Base-by-base conservation (phyloP, 2,113 vertebrate species). In the Callocephalon fimbriatum region DNA sequence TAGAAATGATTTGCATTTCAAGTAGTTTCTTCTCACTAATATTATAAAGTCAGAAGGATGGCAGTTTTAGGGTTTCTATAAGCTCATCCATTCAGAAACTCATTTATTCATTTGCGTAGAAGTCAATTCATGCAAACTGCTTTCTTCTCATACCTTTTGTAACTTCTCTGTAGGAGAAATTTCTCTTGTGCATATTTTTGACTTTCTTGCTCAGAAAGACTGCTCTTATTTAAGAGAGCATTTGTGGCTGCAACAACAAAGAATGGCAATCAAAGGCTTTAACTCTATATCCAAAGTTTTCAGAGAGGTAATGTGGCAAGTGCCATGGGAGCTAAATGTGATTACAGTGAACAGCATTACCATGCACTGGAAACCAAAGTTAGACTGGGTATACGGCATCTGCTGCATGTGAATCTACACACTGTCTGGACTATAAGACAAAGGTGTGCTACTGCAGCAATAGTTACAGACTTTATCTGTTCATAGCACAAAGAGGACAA, bases 101-200 rank as follows among this genome's bases (percentile, higher is more conserved):
- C 72, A 40, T 89, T 78, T 54, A 66, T 92, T 77, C 68, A 72
- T 67, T 90, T 86, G 40, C 65, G 37, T 59, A 48, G 56, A 93
- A 82, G 29, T 31, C 51, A 66, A 37, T 63, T 82, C 47, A 44
- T 23, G 53, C n/a, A 54, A 81, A 86, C 6, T 71, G 19, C 21
- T 63, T 84, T 90, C 73, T 88, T 82, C 65, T 84, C 31, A 7
- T 40, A 35, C 12, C 50, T 85, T 77, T 67, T 58, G 45, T 42
- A 62, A 31, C 16, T 70, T 58, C 50, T 40, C n/a, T 53, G 19
- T 3, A n/a, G 76, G 40, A 85, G 67, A 77, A 91, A 45, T 53
- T 20, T 74, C 45, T 88, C 67, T 66, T 56, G 58, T 65, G 67
- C 50, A 44, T 22, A 42, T 56, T 17, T 73, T 37, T 2, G 1